Evolutionary conservation across 2,888 invertebrate genomes (phyloP), one percentile per base, ranked within the genome.

Genomic region (Ectemnius lituratus): DNA sequence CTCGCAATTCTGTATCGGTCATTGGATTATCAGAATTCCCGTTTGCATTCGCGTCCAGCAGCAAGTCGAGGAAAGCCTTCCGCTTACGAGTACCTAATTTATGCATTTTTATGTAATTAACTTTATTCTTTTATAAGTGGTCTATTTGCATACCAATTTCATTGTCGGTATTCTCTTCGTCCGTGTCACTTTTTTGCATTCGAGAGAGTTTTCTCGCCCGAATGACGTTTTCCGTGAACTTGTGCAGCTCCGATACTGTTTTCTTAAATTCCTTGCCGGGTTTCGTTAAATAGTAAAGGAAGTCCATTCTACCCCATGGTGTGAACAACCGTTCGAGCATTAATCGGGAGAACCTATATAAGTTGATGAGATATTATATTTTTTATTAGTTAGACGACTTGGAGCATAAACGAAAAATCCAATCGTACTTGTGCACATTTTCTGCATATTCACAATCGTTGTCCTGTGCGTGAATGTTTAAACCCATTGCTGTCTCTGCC

Each of bases 11-110:
- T 37, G 93, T 87, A 76, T 94, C 93, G 8, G 92, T 92, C 59
- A 95, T 89, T 4, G 92, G 93, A 74, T 92, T 88, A 1, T 93
- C 94, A 78, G 94, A 93, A 14, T 93, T 92, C 81, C 92, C 93
- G 59, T 84, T 85, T 2, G 94, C 92, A 62, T 94, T 85, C 3
- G 94, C 92, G 62, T 94, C 91, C 14, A 95, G 88, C 4, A 95
- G 87, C 52, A 95, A 90, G 90, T 49, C 49, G 1, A 49, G 16
- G 49, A 49, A 49, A 13, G 49, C 49, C 11, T 49, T 49, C 11
- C 49, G 14, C 13, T 49, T 49, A 4, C 8, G 8, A 0, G 28
- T 37, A 37, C 28, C 28, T 37, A 37, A 8, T 20, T 20, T 20
- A 20, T 20, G 20, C 20, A 20, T 20, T 20, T 2, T 20, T 20